Conservation (phyloP, 2,113 vertebrate species). For the Epinephelus fuscoguttatus region DNA sequence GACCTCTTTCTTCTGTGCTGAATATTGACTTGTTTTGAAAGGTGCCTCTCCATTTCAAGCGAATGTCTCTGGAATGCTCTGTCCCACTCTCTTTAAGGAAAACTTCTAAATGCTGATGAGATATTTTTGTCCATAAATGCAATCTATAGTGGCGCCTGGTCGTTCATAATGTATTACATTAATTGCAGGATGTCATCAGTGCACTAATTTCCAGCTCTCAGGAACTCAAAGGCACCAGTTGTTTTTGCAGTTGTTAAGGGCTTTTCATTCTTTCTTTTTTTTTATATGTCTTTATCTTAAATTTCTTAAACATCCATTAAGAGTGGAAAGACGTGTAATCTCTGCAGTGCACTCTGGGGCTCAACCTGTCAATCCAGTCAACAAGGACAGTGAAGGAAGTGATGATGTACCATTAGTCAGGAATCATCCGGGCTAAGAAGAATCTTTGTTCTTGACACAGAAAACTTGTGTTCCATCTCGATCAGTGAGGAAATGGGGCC, state of each 20-base stretch:
- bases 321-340: constrained; percentile 31
- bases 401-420: constrained; percentile 70
- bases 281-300: background rate
- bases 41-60: constrained; percentile 84
- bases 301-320: constrained; percentile 16
- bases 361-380: constrained; percentile 69
- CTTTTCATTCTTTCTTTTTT: constrained; percentile 31
- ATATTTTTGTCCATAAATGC: constrained; percentile 80
- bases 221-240: constrained; percentile 55
- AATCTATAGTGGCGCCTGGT: constrained; percentile 71
- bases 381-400: constrained; percentile 53
- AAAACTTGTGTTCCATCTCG: constrained; percentile 80
- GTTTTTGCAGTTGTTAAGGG: constrained; percentile 40
- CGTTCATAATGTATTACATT: constrained; percentile 72
- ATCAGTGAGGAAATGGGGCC: constrained; percentile 77
- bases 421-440: constrained; percentile 73
- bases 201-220: constrained; percentile 69
- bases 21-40: constrained; percentile 87
- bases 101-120: constrained; percentile 80
- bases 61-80: constrained; percentile 81
- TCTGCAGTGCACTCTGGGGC: constrained; percentile 40
- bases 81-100: constrained; percentile 78
- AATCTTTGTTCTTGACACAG: constrained; percentile 79
- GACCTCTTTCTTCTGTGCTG: constrained; percentile 82
- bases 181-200: constrained; percentile 77